Conservation (phyloP, 1,140 invertebrate genomes). For the Cotesia typhae region DNA sequence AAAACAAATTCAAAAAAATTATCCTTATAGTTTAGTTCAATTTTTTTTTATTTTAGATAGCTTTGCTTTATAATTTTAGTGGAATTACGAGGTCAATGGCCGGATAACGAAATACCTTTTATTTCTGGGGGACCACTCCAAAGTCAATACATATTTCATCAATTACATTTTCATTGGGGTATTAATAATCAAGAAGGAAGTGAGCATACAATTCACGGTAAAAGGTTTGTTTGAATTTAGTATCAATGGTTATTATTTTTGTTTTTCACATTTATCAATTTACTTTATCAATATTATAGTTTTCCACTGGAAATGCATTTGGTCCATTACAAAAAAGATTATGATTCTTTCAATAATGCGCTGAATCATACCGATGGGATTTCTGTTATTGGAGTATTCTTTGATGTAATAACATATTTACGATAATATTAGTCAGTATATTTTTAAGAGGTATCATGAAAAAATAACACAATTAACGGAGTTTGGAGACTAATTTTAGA, state of each 20-base stretch:
- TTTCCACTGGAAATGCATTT: conserved; percentile 61
- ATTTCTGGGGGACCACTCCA: conserved; percentile 21
- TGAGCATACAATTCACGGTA: conserved; percentile 82
- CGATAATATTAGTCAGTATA: not conserved
- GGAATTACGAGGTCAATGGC: conserved; percentile 35
- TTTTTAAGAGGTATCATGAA: not conserved
- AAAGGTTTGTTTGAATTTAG: conserved; percentile 41
- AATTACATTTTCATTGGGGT: conserved; percentile 35
- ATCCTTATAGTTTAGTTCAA: no score
- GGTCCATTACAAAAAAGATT: conserved; percentile 55
- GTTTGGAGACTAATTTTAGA: not conserved
- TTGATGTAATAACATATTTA: conserved; percentile 47
- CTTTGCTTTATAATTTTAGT: not conserved
- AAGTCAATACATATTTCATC: conserved; percentile 21
- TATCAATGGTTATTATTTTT: not conserved
- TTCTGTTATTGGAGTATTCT: conserved; percentile 55
- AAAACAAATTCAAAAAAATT: conserved; percentile 23
- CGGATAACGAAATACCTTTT: conserved; percentile 38
- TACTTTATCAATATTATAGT: conserved; percentile 39
- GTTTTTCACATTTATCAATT: not conserved
- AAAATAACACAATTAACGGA: conserved; percentile 20
- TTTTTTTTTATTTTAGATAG: no score
- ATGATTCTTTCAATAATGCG: conserved; percentile 49
- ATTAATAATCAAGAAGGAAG: conserved; percentile 74
- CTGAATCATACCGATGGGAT: conserved; percentile 54